Base-by-base conservation (phyloP, 2,113 vertebrate genomes). In the Noturus placidus region DNA sequence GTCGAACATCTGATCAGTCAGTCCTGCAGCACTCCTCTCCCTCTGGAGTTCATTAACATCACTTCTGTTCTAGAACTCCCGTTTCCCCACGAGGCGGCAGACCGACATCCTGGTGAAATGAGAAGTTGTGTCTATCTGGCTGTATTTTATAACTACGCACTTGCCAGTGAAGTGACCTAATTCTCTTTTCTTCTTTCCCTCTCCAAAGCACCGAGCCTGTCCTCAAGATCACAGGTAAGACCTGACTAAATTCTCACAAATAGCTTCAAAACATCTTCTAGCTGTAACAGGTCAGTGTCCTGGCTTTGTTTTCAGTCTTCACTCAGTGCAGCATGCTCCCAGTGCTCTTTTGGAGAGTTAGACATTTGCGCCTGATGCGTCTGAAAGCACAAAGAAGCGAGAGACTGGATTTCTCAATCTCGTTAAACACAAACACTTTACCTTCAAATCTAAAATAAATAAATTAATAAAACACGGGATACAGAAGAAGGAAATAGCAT, bases 201-300 rank as follows among this genome's bases (percentile, higher is more conserved):
- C 22, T 54, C 89, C 80, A 3, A 84, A 95, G 95, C 95, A 85
- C 92, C 94, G 5, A 94, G 94, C 91, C 92, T 94, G 89, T 92
- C 95, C 46, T 91, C 94, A 25, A 93, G 94, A 92, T 93, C 94
- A 87, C 95, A 96, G 95, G 95, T 96, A 90, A 94, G 94, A 86
- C 1, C 0, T 27, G 6, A 0, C 46, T 82, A 2, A 30, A 27
- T 38, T 54, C 52, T 5, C 33, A 22, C 85, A 17, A 59, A 50
- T 38, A 38, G 13, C 20, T 20, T 30, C 4, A 38, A 33, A 83
- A 46, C 9, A 14, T 42, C 3, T 46, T 46, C 61, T 30, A 20
- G 2, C 25, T 65, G 11, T 33, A 56, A 59, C 30, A 22, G 8
- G 17, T 54, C 76, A 30, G 4, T 2, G 3, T 52, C 2, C 22